phyloP scores from a whole-genome alignment of 2,888 invertebrate genomes.

The Polymixis lichenea region DNA sequence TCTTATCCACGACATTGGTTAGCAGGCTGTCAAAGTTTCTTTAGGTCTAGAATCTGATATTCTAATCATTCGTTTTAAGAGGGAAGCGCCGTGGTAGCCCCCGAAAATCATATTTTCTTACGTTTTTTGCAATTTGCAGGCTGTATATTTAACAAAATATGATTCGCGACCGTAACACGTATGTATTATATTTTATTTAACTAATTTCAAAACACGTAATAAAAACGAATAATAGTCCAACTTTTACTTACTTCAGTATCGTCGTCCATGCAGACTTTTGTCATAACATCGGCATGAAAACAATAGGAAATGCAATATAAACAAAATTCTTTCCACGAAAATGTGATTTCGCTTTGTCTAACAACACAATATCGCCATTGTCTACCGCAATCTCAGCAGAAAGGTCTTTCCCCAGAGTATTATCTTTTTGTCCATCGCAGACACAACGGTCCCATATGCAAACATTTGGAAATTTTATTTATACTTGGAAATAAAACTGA shows the following conservation, averaged over 20 bases:
- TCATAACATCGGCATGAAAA: background rate
- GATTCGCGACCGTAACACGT: too few relatives aligned
- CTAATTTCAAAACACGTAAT: too few relatives aligned
- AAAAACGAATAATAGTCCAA: too few relatives aligned
- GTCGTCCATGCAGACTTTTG: background rate
- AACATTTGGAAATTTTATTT: slow-evolving; percentile 52
- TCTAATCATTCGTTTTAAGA: background rate
- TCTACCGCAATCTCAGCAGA: slow-evolving; percentile 43
- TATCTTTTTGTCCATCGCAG: slow-evolving; percentile 56
- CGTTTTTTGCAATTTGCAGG: too few relatives aligned
- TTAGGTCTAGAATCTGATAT: background rate
- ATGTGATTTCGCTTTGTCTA: slow-evolving; percentile 21
- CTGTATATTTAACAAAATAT: too few relatives aligned
- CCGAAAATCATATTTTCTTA: too few relatives aligned
- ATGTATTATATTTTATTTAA: too few relatives aligned
- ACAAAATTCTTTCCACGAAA: slow-evolving; percentile 19
- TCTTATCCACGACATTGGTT: too few relatives aligned
- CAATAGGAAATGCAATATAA: background rate
- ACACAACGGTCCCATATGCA: slow-evolving; percentile 30
- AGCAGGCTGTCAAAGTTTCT: background rate
- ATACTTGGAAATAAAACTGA: slow-evolving; percentile 53
- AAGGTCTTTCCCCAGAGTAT: slow-evolving; percentile 70
- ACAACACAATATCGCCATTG: slow-evolving; percentile 36
- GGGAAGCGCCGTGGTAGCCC: too few relatives aligned
- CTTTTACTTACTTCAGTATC: background rate